Conservation (phyloP, 2,113 vertebrate species). For the Enhydra lutris region DNA sequence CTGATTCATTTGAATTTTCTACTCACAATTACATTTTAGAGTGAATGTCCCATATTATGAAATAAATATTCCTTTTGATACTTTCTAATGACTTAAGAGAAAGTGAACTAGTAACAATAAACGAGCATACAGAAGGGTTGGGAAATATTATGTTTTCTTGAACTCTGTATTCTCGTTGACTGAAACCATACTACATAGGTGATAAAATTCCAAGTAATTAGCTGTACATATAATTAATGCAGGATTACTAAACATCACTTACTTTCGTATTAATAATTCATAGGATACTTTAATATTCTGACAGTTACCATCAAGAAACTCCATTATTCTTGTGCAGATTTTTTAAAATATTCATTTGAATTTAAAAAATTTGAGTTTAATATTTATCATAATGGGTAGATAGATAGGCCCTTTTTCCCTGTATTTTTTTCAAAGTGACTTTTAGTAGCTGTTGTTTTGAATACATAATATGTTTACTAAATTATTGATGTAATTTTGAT, state of each 20-base stretch:
- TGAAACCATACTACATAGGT: neutral
- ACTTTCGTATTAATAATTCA: neutral
- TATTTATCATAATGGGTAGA: neutral
- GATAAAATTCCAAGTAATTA: neutral
- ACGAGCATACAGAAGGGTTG: neutral
- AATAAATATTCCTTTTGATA: neutral
- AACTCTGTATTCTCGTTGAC: neutral
- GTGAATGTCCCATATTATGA: neutral
- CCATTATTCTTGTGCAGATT: neutral
- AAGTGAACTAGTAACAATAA: neutral
- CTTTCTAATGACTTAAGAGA: neutral
- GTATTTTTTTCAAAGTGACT: neutral
- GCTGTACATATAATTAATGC: neutral
- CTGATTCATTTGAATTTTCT: neutral
- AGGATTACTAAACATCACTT: neutral
- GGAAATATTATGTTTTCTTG: neutral
- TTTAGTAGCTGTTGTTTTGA: neutral
- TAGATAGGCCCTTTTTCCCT: neutral
- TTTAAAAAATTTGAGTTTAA: neutral
- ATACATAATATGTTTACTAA: neutral
- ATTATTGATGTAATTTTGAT: neutral
- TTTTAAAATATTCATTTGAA: neutral
- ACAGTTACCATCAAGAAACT: neutral
- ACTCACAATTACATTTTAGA: neutral
- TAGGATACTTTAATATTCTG: neutral